Base-by-base conservation (phyloP, 2,888 invertebrate genomes). In the Caenorhabditis virilis region DNA sequence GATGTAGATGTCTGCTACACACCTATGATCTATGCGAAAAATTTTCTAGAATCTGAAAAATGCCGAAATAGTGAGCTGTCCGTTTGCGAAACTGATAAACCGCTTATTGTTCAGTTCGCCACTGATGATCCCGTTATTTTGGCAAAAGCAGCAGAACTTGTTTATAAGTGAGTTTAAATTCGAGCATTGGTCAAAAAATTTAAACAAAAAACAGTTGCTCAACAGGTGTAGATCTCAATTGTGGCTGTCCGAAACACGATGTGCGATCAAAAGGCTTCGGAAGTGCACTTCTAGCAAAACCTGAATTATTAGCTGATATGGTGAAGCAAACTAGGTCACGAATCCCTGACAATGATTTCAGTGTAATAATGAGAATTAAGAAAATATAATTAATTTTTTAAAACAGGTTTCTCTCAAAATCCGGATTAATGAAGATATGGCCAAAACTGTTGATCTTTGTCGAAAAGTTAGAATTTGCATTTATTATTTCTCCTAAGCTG, bases 1-100 rank as follows among this genome's bases (percentile, higher is more conserved):
- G 89, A 89, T 43, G 92, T 92, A 69, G 92, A 95, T 84, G 84
- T 97, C 57, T 90, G 91, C 76, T 97, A 91, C 83, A 92, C 95
- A 0, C 95, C 97, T 0, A 97, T 98, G 97, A 93, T 97, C 76
- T 87, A 97, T 68, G 91, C 95, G 0, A 93, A 70, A 84, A 93
- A 93, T 1, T 95, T 95, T 85, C 89, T 91, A 52, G 89, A 90
- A 80, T 95, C 95, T 69, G 86, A 88, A 54, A 91, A 91, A 85
- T 95, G 95, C 15, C 88, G 97, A 64, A 83, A 84, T 57, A 83
- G 76, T 71, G 86, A 86, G 52, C 85, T 87, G 55, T 83, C 85
- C 3, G 85, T 85, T 18, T 84, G 84, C 75, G 63, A 63, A 68
- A 83, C 84, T 84, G 62, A 58, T 51, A 46, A 26, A 23, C 95